Evolutionary conservation across 2,888 invertebrate species (phyloP), one percentile per base, ranked within the genome.

Genomic region (Elegia similella): DNA sequence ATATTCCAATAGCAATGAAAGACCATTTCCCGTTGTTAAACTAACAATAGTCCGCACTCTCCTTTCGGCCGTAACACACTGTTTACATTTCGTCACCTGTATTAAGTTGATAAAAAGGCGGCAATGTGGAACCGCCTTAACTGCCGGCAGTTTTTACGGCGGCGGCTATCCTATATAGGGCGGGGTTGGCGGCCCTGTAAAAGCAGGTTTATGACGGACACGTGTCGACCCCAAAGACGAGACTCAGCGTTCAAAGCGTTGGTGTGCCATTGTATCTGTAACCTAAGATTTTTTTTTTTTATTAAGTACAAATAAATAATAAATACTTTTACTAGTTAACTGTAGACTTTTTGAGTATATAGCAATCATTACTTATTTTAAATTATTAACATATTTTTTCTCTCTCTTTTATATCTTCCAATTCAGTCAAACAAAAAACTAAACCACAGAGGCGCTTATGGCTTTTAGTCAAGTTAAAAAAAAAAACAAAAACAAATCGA

Each of bases 201-300:
- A 86, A 84, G 78, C 82, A 84, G 82, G 83, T 90, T 90, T 90
- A 90, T 82, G 82, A 82, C 78, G 68, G 74, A 84, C 90, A 89
- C 88, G 88, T 89, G 88, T 77, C 79, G 73, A 68, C 72, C 72
- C 69, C 62, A 63, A 73, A 76, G 72, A 73, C 68, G 69, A 63
- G 62, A 61, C 82, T 84, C 75, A 81, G 79, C 54, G 13, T 54
- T 54, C 43, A 54, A 42, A 42, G 47, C 15, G 23, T 32, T 15
- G 42, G 42, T 54, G 23, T 42, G 30, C 13, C 42, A 53, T 29
- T 42, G 43, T 34, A 52, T 16, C 7, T 34, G 8, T 52, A n/a
- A 43, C 23, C 8, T 42, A 29, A 52, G 52, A 23, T n/a, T n/a
- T n/a, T n/a, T n/a, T n/a, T n/a, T n/a, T n/a, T n/a, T n/a, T n/a